Evolutionary conservation across 2,888 invertebrate genomes (phyloP).

Genomic region (Rhamphomyia laevipes): DNA sequence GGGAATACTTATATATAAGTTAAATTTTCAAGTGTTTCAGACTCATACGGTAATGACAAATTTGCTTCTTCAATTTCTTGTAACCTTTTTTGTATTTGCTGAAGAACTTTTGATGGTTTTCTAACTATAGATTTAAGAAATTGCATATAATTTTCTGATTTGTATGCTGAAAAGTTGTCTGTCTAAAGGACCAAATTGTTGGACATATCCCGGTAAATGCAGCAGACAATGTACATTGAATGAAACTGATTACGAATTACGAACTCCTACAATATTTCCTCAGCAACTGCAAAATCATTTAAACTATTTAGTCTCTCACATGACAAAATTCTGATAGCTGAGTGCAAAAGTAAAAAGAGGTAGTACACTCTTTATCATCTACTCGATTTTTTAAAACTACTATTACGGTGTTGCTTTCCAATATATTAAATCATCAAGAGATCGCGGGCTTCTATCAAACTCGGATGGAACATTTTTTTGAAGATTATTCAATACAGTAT

Average conservation of each 20-base stretch:
- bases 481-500: conserved; percentile 1
- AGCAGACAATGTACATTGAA: conserved; percentile 18
- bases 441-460: conserved; percentile 1
- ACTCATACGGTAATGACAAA: too few relatives aligned
- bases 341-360: conserved; percentile 5
- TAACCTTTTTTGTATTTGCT: too few relatives aligned
- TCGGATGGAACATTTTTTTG: conserved; percentile 1
- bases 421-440: background rate
- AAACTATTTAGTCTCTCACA: background rate
- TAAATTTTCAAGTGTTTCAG: too few relatives aligned
- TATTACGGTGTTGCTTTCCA: conserved; percentile 8
- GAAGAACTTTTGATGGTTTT: too few relatives aligned
- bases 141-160: conserved; percentile 16
- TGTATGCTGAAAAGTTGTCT: conserved; percentile 17
- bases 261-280: conserved; percentile 6
- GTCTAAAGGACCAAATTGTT: conserved; percentile 13
- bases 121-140: too few relatives aligned
- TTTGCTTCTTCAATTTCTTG: too few relatives aligned
- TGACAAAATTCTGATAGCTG: background rate
- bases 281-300: background rate
- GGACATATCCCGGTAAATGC: conserved; percentile 15
- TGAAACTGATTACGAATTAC: background rate
- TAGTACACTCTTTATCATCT: conserved; percentile 1
- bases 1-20: too few relatives aligned
- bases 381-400: conserved; percentile 2